phyloP scores from a whole-genome alignment of 2,888 invertebrate species.

The Teleiodes luculella region DNA sequence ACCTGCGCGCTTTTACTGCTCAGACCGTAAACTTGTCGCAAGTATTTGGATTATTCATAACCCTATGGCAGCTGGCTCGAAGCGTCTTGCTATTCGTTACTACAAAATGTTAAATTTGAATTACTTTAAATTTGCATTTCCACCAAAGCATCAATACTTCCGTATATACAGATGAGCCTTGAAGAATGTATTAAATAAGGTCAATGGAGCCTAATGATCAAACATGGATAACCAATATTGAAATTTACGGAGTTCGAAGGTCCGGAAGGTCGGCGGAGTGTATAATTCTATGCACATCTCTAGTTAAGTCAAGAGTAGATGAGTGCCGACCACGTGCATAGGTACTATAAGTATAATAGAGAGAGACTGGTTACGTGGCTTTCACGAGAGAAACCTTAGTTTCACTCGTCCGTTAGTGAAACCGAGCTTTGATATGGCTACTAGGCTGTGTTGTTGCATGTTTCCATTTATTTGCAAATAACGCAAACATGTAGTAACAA shows the following conservation, averaged over 20 bases:
- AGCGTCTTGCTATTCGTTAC: constrained; percentile 11
- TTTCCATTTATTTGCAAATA: constrained; percentile 22
- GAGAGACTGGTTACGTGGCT: constrained; percentile 57
- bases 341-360: constrained; percentile 7
- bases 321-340: background rate
- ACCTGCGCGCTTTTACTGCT: constrained; percentile 17
- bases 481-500: constrained; percentile 6
- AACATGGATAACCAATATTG: background rate
- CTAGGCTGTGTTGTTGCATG: constrained; percentile 17
- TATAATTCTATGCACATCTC: constrained; percentile 15
- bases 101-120: constrained; percentile 10
- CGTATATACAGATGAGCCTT: background rate
- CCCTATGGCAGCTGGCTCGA: constrained; percentile 12
- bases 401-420: constrained; percentile 62
- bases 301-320: constrained; percentile 11
- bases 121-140: background rate
- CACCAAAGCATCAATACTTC: background rate
- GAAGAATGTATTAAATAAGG: background rate
- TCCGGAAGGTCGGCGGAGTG: constrained; percentile 2
- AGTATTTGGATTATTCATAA: constrained; percentile 22
- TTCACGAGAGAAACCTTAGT: constrained; percentile 67
- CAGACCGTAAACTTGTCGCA: constrained; percentile 19
- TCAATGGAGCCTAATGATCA: background rate
- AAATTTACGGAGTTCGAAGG: background rate
- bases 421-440: constrained; percentile 40